phyloP scores from a whole-genome alignment of 2,888 invertebrate species.

The Cancer borealis region DNA sequence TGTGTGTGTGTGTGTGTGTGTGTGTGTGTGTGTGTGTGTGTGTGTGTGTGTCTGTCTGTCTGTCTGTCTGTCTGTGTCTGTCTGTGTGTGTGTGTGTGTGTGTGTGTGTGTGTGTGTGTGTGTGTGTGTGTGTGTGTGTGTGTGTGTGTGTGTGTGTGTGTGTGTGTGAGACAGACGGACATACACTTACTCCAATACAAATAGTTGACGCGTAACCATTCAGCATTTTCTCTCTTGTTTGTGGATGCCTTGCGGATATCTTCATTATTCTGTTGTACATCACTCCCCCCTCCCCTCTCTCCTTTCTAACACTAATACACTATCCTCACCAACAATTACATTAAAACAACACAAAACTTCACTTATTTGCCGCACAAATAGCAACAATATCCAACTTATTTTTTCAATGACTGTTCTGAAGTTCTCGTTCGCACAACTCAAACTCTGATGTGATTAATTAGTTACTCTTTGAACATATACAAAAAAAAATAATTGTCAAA shows the following conservation, averaged over 20 bases:
- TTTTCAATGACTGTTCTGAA: no score
- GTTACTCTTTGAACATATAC: no score
- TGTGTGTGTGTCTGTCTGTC: not conserved
- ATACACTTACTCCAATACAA: slow-evolving; percentile 63
- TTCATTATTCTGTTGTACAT: slow-evolving; percentile 6
- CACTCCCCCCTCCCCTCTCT: not conserved
- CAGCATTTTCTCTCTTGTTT: slow-evolving; percentile 52
- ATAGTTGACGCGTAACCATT: slow-evolving; percentile 54
- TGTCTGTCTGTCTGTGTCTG: no score
- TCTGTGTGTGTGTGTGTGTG: not conserved
- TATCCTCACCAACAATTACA: not conserved
- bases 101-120: not conserved
- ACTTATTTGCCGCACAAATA: not conserved
- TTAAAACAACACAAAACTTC: not conserved
- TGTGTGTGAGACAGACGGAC: not conserved
- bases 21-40: not conserved
- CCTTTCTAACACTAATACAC: not conserved
- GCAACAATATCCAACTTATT: no score
- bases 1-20: not conserved
- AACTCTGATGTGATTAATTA: no score
- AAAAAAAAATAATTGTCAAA: no score
- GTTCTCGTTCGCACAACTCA: no score
- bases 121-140: not conserved
- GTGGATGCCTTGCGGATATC: slow-evolving; percentile 31
- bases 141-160: not conserved